Evolutionary conservation across 2,113 vertebrate genomes (phyloP), one percentile per base, ranked within the genome.

Genomic region (Gnathonemus longibarbis): DNA sequence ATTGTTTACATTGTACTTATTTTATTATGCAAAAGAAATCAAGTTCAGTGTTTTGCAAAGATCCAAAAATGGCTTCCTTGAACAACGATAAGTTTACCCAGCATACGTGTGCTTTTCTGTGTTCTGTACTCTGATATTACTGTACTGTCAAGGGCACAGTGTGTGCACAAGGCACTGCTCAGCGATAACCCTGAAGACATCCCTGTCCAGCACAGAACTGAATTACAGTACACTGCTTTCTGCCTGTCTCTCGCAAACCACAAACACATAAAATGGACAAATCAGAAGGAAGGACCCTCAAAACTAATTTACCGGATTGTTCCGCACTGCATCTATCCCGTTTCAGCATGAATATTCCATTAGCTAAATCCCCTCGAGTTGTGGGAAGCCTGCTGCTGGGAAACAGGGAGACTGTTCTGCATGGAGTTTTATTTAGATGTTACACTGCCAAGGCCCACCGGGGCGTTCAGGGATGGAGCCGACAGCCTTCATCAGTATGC

Each of bases 351-450:
- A 91, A 91, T 91, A 91, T 86, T 91, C 52, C 90, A 91, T 91
- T 91, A 91, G 62, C 88, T 74, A 89, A 91, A 89, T 88, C 90
- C 90, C 90, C 90, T 89, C 80, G 45, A 91, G 90, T 89, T 89
- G 52, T 85, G 74, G 52, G 56, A 49, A 89, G 83, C 90, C 90
- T 91, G 90, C 90, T 91, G 90, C 66, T 91, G 88, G 80, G 83
- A 91, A 89, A 92, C 94, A 94, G 95, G 95, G 96, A 94, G 94
- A 95, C 95, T 94, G 95, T 95, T 93, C 89, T 93, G 95, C 95
- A 94, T 95, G 93, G 96, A 96, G 95, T 96, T 95, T 95, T 95
- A 96, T 96, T 95, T 94, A 93, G 95, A 94, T 49, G 94, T 95
- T 95, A 95, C 94, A 94, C 95, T 93, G 93, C 93, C 93, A 87